A percentile compares a stretch with the other conserved stretches of the same genome.
Evolutionary conservation across 2,888 invertebrate species (phyloP).

Genomic region (Neocrepidodera transversa): DNA sequence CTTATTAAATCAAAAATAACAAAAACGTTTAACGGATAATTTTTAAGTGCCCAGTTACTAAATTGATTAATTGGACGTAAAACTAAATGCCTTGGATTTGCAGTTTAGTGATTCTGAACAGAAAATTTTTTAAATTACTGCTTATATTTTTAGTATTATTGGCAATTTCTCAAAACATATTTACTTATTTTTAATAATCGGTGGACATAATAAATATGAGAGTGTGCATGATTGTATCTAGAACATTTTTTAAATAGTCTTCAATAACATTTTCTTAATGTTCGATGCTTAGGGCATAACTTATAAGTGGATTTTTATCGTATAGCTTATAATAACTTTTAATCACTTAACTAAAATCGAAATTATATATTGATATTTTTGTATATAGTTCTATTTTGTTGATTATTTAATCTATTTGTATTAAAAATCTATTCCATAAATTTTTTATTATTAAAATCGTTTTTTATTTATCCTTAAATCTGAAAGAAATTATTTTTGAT

Average conservation of each 20-base stretch:
- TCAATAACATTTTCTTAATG: slow-evolving; percentile 14
- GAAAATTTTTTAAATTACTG: no score
- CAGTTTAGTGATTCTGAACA: no score
- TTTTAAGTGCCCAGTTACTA: no score
- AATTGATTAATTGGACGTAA: no score
- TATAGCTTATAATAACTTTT: slow-evolving; percentile 20
- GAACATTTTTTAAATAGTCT: slow-evolving; percentile 13
- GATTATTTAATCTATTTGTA: slow-evolving; percentile 26
- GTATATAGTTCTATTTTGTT: slow-evolving; percentile 26
- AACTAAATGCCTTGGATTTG: no score
- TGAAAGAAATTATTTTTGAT: no score
- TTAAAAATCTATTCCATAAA: slow-evolving; percentile 26
- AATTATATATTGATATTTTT: slow-evolving; percentile 27
- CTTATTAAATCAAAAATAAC: no score
- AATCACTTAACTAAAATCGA: slow-evolving; percentile 19
- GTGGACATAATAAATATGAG: slow-evolving; percentile 15
- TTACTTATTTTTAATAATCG: no score
- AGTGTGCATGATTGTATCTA: slow-evolving; percentile 7
- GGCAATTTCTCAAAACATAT: no score
- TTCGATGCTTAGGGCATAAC: slow-evolving; percentile 18
- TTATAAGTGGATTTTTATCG: slow-evolving; percentile 11
- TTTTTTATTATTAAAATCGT: slow-evolving; percentile 1
- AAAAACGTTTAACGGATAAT: no score
- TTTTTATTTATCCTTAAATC: not conserved
- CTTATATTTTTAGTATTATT: no score